Percentiles rank a stretch among this genome's conserved stretches.
Evolutionary conservation across 1,140 invertebrate species (phyloP).

Genomic region (Thaumetopoea pityocampa): DNA sequence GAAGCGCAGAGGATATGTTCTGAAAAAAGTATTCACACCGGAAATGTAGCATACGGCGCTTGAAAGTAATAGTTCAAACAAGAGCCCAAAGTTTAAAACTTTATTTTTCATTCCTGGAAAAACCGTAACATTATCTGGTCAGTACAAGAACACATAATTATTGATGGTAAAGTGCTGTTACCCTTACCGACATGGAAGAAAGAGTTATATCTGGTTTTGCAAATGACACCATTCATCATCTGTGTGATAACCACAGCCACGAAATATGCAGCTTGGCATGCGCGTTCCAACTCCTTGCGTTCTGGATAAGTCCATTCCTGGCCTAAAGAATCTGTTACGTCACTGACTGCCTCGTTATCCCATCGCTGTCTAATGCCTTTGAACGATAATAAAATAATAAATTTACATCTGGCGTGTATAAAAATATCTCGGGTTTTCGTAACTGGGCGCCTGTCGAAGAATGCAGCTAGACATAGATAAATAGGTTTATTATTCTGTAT

Average conservation of each 20-base stretch:
- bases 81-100: slow-evolving; percentile 49
- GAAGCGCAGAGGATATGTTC: slow-evolving; percentile 45
- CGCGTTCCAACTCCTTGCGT: slow-evolving; percentile 84
- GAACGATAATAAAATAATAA: neutral
- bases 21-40: slow-evolving; percentile 51
- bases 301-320: slow-evolving; percentile 84
- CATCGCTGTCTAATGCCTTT: slow-evolving; percentile 74
- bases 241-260: slow-evolving; percentile 87
- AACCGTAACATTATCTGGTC: too few relatives aligned
- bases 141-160: too few relatives aligned
- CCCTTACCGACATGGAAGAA: slow-evolving; percentile 77
- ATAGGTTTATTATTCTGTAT: too few relatives aligned
- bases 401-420: too few relatives aligned
- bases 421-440: too few relatives aligned
- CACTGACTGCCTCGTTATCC: slow-evolving; percentile 86
- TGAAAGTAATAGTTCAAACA: slow-evolving; percentile 47
- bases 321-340: slow-evolving; percentile 88
- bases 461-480: too few relatives aligned
- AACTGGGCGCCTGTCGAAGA: too few relatives aligned
- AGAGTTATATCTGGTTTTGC: slow-evolving; percentile 86
- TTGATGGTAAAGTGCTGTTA: neutral
- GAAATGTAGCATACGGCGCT: slow-evolving; percentile 49
- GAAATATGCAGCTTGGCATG: slow-evolving; percentile 88
- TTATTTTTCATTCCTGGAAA: slow-evolving; percentile 59
- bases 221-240: slow-evolving; percentile 86